Base-by-base conservation (phyloP, 2,113 vertebrate species). In the Chrysemys picta region DNA sequence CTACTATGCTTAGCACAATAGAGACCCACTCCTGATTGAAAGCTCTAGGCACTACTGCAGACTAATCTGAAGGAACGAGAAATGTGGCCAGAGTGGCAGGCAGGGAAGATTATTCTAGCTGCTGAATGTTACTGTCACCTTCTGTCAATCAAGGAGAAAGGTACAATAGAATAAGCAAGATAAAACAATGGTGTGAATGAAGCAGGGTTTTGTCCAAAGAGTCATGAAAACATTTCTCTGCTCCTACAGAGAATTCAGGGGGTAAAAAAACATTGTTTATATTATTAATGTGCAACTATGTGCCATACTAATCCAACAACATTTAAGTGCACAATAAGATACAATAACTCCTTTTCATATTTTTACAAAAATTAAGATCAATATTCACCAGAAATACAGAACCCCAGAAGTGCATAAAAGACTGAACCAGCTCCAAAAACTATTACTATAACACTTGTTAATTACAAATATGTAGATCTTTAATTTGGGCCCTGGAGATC, bases 301-400 rank as follows among this genome's bases (percentile, higher is more conserved):
- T 80, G 49, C 75, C 56, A 24, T 12, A 16, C 52, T 38, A 82
- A 56, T 0, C 8, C 83, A 93, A 4, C 56, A 89, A 29, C 72
- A 93, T 50, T 31, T 81, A 56, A 75, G 88, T n/a, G 54, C 3
- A 2, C 27, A 17, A 0, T 22, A 29, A 79, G 52, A 88, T 38
- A 84, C 4, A 62, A 29, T 50, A 22, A 6, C 83, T 49, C 84
- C 42, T 19, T 27, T 82, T n/a, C 11, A 29, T 88, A 90, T 78
- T 13, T 59, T 79, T 38, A 89, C 19, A 78, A 49, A 47, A 54
- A 47, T 93, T 84, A 87, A 93, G 91, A 91, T 24, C 16, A 84
- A 65, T 6, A 62, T 79, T 85, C 1, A 6, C 5, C 49, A 17
- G 45, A 89, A 84, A 88, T 47, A 24, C 0, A 92, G 11, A 5